A percentile compares a stretch with the other conserved stretches of the same genome.
These are phyloP conservation scores for Tringa solitaria DNA, from an alignment of 2,113 vertebrate genomes.

Conservation along the genomic window DNA sequence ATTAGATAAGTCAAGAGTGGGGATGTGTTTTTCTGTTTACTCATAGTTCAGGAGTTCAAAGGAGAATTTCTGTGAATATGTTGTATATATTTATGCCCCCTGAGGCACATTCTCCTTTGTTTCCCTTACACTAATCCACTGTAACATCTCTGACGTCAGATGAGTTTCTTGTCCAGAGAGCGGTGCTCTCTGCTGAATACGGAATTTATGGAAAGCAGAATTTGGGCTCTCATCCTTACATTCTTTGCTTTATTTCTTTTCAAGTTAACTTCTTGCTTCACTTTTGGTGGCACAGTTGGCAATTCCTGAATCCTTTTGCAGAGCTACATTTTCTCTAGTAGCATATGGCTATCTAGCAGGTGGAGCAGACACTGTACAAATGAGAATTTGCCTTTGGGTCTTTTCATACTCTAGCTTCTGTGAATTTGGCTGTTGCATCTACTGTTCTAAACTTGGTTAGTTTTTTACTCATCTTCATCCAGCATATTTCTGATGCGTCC, in stretches of 20 bases:
- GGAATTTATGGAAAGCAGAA: not conserved
- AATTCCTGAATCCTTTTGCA: not conserved
- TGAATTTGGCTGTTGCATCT: conserved; percentile 41
- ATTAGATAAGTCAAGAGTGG: conserved; percentile 11
- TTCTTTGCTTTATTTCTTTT: not conserved
- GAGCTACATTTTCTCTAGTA: conserved; percentile 20
- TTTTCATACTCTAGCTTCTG: conserved; percentile 32
- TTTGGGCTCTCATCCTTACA: not conserved
- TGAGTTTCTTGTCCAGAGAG: not conserved
- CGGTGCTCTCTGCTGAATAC: not conserved
- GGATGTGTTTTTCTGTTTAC: conserved; percentile 37
- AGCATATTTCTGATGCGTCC: not conserved
- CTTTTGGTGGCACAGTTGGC: not conserved
- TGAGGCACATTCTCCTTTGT: not conserved
- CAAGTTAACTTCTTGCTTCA: not conserved
- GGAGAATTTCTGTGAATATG: not conserved
- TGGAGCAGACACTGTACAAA: conserved; percentile 22
- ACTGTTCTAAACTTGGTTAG: not conserved
- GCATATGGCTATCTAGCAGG: conserved; percentile 53
- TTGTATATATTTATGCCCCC: not conserved
- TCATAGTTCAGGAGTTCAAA: conserved; percentile 48
- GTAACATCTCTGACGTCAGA: not conserved
- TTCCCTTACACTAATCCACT: not conserved
- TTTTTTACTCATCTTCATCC: not conserved
- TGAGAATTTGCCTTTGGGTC: conserved; percentile 55